Evolutionary conservation across 2,113 vertebrate species (phyloP), one percentile per base, ranked within the genome.

Genomic region (Uropsilus gracilis): DNA sequence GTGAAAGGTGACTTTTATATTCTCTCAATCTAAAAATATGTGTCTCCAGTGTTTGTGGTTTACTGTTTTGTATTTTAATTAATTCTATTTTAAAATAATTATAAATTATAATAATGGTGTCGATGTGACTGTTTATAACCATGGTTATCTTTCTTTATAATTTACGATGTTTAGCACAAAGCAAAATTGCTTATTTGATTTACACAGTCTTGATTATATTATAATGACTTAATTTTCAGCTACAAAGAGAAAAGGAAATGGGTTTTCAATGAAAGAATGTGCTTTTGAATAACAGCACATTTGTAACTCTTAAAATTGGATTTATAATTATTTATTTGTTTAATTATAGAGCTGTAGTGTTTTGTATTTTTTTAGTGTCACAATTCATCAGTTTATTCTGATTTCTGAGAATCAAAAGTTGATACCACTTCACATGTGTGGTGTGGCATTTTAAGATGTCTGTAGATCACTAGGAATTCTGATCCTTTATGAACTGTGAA

Each of bases 1-100:
- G 99, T 97, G 99, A 99, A 99, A 99, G 99, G 99, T 99, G 98
- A 98, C 98, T 98, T 88, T 97, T 95, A 39, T 13, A 0, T 80
- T 89, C 94, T 95, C 95, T 97, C 63, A 89, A 59, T 53, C 28
- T 46, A 66, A 86, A 66, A 50, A 90, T 95, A 0, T 71, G 84
- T 95, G 53, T 46, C 80, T 30, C 17, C 3, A 22, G 5, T 55
- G 57, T 88, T 37, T 76, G 69, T 42, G n/a, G 24, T 48, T 86
- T 78, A 68, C 24, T 76, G 66, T 72, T 94, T 72, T 28, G 11
- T 55, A 9, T 91, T 81, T 91, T 89, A 86, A 85, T 90, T 73
- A 42, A 64, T 90, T 80, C 82, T 86, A 18, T 77, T 95, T 96
- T 78, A 24, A 92, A 89, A 71, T 91, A 80, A 93, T 72, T 83